Conservation (phyloP, 2,888 invertebrate genomes). For the Brachynemurus nebulosus region DNA sequence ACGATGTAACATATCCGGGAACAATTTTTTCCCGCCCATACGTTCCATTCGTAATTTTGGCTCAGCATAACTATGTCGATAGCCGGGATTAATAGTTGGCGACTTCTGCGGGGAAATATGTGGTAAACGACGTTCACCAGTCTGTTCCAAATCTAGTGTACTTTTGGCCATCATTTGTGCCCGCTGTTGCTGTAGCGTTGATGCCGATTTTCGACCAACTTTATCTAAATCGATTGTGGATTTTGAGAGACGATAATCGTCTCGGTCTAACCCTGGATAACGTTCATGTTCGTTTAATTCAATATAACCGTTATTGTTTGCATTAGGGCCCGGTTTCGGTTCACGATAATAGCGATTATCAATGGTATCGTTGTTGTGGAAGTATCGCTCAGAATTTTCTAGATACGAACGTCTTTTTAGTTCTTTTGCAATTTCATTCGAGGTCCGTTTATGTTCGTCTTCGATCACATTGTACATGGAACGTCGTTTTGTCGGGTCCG, state of each 20-base stretch:
- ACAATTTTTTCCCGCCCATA: conserved; percentile 25
- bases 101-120: conserved; percentile 22
- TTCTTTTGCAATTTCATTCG: conserved; percentile 34
- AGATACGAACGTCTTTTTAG: conserved; percentile 33
- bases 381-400: conserved; percentile 23
- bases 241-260: conserved; percentile 29
- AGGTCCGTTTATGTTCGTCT: conserved; percentile 33
- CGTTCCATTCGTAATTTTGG: conserved; percentile 37
- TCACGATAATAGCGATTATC: conserved; percentile 20
- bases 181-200: not conserved
- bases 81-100: conserved; percentile 22
- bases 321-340: conserved; percentile 15
- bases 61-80: conserved; percentile 53
- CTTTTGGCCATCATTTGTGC: conserved; percentile 3
- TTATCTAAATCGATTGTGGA: conserved; percentile 26
- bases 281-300: conserved; percentile 39
- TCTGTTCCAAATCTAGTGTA: conserved; percentile 12
- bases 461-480: conserved; percentile 32
- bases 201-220: conserved; percentile 14
- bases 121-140: conserved; percentile 24
- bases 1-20: conserved; percentile 29
- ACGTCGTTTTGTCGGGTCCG: conserved; percentile 30
- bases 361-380: conserved; percentile 11
- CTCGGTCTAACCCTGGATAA: conserved; percentile 38
- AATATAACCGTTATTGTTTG: conserved; percentile 26